Conservation (phyloP, 1,140 invertebrate genomes). For the Drosophila nebulosa region DNA sequence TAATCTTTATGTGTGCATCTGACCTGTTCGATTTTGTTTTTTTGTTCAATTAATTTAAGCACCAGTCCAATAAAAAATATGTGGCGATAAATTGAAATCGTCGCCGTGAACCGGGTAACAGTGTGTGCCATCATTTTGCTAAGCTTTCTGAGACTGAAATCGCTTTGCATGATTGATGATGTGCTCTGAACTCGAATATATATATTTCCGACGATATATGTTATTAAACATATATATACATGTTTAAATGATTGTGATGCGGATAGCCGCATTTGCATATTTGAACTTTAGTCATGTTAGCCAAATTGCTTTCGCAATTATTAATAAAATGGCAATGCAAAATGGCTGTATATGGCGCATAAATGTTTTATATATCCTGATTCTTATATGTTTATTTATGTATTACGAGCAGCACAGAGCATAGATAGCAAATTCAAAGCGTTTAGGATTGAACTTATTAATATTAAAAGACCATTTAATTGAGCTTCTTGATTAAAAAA, state of each 20-base stretch:
- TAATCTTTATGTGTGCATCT: slow-evolving; percentile 38
- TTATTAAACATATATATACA: neutral
- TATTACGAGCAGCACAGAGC: no score
- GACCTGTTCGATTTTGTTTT: slow-evolving; percentile 25
- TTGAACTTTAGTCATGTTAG: slow-evolving; percentile 20
- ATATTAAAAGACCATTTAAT: slow-evolving; percentile 16
- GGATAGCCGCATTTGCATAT: slow-evolving; percentile 7
- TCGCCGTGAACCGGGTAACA: neutral
- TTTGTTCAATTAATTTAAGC: slow-evolving; percentile 57
- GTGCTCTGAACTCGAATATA: neutral
- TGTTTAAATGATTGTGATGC: neutral
- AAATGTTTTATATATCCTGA: slow-evolving; percentile 8
- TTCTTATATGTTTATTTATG: slow-evolving; percentile 20
- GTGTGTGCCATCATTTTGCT: slow-evolving; percentile 15
- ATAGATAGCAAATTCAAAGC: neutral
- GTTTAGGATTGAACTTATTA: neutral
- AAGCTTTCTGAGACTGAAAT: slow-evolving; percentile 19
- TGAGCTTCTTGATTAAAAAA: neutral
- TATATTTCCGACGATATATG: neutral
- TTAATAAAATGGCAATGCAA: slow-evolving; percentile 33
- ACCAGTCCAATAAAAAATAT: slow-evolving; percentile 30
- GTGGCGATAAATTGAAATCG: slow-evolving; percentile 11
- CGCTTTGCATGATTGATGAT: slow-evolving; percentile 58
- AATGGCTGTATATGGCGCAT: neutral
- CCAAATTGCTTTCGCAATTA: slow-evolving; percentile 52